Conservation (phyloP, 2,888 invertebrate species). For the Drosophila limbata region DNA sequence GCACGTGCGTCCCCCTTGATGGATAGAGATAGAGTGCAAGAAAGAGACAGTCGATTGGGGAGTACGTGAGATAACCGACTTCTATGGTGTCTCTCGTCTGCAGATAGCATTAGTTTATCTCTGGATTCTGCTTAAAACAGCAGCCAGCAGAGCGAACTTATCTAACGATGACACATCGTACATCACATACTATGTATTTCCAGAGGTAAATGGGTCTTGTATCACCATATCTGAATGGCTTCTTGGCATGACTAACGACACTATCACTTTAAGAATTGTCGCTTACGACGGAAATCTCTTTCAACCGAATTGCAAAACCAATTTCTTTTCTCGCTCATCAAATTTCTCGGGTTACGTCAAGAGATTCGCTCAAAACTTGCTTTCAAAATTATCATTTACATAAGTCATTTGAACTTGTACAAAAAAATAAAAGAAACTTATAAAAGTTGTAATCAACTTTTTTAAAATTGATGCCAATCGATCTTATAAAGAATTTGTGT, state of each 20-base stretch:
- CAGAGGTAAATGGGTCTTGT: conserved; percentile 1
- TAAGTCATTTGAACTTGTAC: no score
- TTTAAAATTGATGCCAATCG: no score
- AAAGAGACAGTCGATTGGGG: conserved; percentile 7
- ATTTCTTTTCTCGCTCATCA: not conserved
- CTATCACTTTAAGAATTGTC: not conserved
- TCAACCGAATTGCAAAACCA: not conserved
- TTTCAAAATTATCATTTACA: no score
- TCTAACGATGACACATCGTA: conserved; percentile 62
- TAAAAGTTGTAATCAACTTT: no score
- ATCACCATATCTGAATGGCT: conserved; percentile 16
- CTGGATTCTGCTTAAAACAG: conserved; percentile 17
- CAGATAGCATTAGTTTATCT: conserved; percentile 59
- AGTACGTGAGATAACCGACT: conserved; percentile 65
- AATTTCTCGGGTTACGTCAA: not conserved
- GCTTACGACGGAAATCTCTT: conserved; percentile 19
- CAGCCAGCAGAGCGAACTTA: conserved; percentile 17
- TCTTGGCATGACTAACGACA: conserved; percentile 9
- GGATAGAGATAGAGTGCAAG: conserved; percentile 3
- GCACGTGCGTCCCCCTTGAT: conserved; percentile 27
- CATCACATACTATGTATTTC: conserved; percentile 20
- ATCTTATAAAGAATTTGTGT: no score
- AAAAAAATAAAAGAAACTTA: no score
- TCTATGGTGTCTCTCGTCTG: conserved; percentile 44
- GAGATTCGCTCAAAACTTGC: no score